These are phyloP conservation scores for Ceyx melanurus DNA, from an alignment of 2,113 vertebrate species.

Conservation along the genomic window DNA sequence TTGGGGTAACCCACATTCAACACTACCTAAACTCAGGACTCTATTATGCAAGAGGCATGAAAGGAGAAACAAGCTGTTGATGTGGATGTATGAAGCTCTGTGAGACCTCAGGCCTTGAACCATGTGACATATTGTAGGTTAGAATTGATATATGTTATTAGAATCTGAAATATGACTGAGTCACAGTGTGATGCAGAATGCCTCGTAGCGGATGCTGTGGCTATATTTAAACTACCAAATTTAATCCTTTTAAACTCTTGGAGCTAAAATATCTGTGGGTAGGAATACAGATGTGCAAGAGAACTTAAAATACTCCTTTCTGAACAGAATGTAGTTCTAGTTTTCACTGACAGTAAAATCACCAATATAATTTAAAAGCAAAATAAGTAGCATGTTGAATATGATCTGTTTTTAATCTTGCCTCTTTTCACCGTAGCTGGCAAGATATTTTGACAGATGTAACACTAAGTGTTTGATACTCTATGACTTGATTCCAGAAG, in stretches of 20 bases:
- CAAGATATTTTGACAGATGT: neutral
- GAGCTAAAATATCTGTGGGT: neutral
- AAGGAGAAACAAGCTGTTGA: neutral
- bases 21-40: neutral
- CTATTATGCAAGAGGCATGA: neutral
- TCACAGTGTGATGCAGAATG: neutral
- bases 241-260: neutral
- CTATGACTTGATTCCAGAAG: neutral
- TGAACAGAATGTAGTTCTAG: neutral
- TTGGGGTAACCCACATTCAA: neutral
- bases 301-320: neutral
- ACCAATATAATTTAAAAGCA: neutral
- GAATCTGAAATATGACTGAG: neutral
- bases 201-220: neutral
- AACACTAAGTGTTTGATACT: neutral
- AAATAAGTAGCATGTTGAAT: neutral
- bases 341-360: neutral
- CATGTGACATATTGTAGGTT: neutral
- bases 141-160: neutral
- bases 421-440: neutral
- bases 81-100: neutral
- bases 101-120: neutral
- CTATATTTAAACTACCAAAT: neutral
- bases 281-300: neutral
- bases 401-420: neutral